Conservation (phyloP, 2,113 vertebrate species). For the Dasypus novemcinctus region DNA sequence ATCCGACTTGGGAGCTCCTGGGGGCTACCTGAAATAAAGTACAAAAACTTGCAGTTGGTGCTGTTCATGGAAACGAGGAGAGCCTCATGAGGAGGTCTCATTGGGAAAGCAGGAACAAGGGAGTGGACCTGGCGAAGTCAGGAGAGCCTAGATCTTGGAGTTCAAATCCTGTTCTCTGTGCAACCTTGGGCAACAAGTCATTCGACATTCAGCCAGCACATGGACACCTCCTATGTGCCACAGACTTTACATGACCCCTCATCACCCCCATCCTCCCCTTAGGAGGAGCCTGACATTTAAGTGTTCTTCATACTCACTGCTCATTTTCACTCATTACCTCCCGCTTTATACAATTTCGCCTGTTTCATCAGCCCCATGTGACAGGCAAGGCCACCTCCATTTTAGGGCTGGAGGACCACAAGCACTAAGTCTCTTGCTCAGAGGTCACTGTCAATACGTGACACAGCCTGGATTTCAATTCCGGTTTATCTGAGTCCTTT, state of each 20-base stretch:
- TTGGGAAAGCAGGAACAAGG: not conserved
- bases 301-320: rapidly evolving
- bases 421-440: not conserved
- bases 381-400: not conserved
- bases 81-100: no score
- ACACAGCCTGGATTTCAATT: not conserved
- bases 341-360: rapidly evolving
- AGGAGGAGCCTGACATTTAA: not conserved
- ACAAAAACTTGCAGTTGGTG: not conserved
- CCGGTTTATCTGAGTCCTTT: not conserved
- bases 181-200: not conserved
- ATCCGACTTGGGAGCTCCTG: not conserved
- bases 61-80: not conserved
- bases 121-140: rapidly evolving
- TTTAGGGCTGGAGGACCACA: not conserved
- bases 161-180: not conserved
- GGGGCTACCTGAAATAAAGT: not conserved
- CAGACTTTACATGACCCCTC: not conserved
- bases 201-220: not conserved
- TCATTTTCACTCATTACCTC: rapidly evolving
- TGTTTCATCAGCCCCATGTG: not conserved
- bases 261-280: not conserved
- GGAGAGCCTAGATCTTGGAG: not conserved
- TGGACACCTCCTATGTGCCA: rapidly evolving
- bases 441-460: not conserved